These are phyloP conservation scores for Orthonevra nobilis DNA, from an alignment of 2,888 invertebrate genomes.

Conservation along the genomic window DNA sequence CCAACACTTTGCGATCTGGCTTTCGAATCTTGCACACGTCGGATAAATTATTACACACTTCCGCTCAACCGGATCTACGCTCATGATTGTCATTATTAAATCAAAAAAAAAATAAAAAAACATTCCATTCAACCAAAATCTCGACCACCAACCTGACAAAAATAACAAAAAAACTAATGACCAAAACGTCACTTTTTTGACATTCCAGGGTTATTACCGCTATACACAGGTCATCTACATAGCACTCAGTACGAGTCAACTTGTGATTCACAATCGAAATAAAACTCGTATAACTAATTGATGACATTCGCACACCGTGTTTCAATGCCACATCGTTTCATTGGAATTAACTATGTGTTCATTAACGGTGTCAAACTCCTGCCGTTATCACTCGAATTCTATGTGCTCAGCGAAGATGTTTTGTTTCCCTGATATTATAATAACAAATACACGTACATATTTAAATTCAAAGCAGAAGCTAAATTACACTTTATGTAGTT, in stretches of 20 bases:
- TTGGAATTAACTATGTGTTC: slow-evolving; percentile 12
- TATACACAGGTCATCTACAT: slow-evolving; percentile 16
- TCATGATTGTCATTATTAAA: too few species aligned
- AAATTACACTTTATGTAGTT: too few species aligned
- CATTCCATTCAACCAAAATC: too few species aligned
- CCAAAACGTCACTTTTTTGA: neutral
- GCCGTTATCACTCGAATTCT: neutral
- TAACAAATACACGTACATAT: neutral
- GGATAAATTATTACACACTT: too few species aligned
- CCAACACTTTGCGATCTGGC: too few species aligned
- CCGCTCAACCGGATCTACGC: too few species aligned
- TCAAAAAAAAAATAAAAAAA: too few species aligned
- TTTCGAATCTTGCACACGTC: too few species aligned
- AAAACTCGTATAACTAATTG: too few species aligned
- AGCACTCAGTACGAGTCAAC: too few species aligned
- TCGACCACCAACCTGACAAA: too few species aligned
- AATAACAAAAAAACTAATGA: neutral
- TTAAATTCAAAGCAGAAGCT: slow-evolving; percentile 17
- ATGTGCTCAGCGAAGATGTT: neutral
- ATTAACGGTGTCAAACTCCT: neutral
- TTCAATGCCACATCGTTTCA: slow-evolving; percentile 17
- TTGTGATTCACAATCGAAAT: too few species aligned
- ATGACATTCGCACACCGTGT: slow-evolving; percentile 4
- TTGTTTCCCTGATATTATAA: slow-evolving; percentile 29
- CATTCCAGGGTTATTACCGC: slow-evolving; percentile 24